A percentile compares a stretch with the other conserved stretches of the same genome.
Conservation (phyloP, 2,797 vertebrate species). For the Eospalax fontanierii region DNA sequence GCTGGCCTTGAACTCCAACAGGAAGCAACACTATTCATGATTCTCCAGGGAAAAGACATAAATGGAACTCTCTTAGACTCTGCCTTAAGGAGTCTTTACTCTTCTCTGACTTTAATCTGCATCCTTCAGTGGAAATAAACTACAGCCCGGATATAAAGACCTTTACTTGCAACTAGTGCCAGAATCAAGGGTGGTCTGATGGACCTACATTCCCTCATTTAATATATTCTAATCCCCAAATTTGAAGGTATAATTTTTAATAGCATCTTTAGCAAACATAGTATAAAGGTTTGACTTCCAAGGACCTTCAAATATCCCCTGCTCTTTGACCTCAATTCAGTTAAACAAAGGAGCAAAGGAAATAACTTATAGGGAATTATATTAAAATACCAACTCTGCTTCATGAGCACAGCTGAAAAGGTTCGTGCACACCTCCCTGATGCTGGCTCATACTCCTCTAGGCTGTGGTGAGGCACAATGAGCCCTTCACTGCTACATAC, state of each 20-base stretch:
- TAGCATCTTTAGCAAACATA: conserved; percentile 55
- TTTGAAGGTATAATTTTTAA: background rate
- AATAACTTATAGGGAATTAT: background rate
- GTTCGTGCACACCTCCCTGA: background rate
- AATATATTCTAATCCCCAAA: conserved; percentile 31
- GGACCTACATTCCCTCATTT: background rate
- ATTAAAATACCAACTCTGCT: background rate
- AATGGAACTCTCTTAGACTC: background rate
- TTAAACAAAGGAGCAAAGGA: background rate
- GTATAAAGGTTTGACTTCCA: conserved; percentile 15
- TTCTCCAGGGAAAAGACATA: background rate
- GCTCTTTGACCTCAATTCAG: conserved; percentile 28
- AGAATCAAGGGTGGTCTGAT: conserved; percentile 7
- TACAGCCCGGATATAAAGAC: background rate
- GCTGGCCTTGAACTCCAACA: too few relatives aligned
- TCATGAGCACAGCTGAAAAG: background rate
- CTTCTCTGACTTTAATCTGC: conserved; percentile 12
- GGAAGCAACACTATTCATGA: background rate
- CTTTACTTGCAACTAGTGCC: background rate
- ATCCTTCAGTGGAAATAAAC: conserved; percentile 30
- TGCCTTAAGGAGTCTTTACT: background rate
- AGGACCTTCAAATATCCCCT: conserved; percentile 43
- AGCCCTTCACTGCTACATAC: background rate
- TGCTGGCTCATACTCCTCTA: background rate
- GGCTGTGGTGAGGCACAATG: background rate